Percentiles rank a stretch among this genome's conserved stretches.
These are phyloP conservation scores for Tinea trinotella DNA, from an alignment of 2,888 invertebrate genomes.

Conservation along the genomic window DNA sequence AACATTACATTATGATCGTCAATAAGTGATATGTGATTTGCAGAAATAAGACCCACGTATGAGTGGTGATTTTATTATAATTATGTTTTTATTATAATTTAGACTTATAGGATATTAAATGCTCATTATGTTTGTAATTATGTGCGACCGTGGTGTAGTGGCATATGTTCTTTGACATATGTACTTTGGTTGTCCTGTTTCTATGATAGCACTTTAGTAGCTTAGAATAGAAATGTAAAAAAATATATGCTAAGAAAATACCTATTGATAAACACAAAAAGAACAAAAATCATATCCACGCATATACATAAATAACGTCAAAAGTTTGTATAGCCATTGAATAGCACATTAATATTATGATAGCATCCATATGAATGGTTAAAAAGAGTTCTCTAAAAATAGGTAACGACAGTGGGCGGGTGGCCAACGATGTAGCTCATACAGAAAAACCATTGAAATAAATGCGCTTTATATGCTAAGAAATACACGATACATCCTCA, in stretches of 20 bases:
- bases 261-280: background rate
- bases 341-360: slow-evolving; percentile 15
- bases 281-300: background rate
- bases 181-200: no score
- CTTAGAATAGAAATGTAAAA: background rate
- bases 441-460: background rate
- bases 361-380: slow-evolving; percentile 17
- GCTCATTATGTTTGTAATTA: no score
- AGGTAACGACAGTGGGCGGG: slow-evolving; percentile 16
- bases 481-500: background rate
- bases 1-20: no score
- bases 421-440: slow-evolving; percentile 4
- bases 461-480: background rate
- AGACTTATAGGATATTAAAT: no score
- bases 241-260: background rate
- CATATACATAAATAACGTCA: background rate
- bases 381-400: slow-evolving; percentile 17
- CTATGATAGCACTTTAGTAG: no score
- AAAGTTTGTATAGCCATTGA: slow-evolving; percentile 12
- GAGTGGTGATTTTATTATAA: no score
- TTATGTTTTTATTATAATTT: no score
- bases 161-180: no score
- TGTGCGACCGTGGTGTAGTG: no score
- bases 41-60: no score
- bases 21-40: no score